A percentile compares a stretch with the other conserved stretches of the same genome.
Evolutionary conservation across 2,888 invertebrate genomes (phyloP).

Genomic region (Amblyjoppa proteus): DNA sequence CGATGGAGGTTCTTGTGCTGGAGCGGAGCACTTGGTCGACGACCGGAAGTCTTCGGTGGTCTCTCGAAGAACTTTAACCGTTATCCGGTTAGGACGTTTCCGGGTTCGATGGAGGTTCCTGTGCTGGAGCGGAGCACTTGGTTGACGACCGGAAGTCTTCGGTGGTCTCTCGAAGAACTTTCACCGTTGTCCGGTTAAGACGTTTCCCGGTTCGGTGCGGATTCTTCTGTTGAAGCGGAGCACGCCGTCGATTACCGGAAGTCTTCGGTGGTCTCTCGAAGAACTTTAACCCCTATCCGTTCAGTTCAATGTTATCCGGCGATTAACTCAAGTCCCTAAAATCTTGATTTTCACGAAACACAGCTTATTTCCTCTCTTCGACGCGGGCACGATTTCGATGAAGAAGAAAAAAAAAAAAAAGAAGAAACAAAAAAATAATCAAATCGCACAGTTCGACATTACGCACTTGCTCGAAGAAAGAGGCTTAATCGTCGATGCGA

Average conservation of each 20-base stretch:
- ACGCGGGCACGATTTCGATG: too few species aligned
- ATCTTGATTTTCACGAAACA: too few species aligned
- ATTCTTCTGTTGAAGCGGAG: too few species aligned
- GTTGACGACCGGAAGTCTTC: not conserved
- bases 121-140: not conserved
- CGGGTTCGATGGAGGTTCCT: not conserved
- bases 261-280: too few species aligned
- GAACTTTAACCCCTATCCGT: not conserved
- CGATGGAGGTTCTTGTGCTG: constrained; percentile 15
- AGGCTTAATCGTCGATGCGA: constrained; percentile 33
- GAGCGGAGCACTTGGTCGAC: constrained; percentile 2
- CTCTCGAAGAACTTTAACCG: not conserved
- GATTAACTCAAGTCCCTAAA: too few species aligned
- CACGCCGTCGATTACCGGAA: too few species aligned
- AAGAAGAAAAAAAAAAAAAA: not conserved
- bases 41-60: not conserved
- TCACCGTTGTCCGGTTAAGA: not conserved
- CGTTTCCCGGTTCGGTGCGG: too few species aligned
- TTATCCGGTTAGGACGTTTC: not conserved
- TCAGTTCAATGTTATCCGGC: too few species aligned
- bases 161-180: too few species aligned
- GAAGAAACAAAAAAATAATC: not conserved
- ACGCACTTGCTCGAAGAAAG: constrained; percentile 1
- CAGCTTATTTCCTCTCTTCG: not conserved
- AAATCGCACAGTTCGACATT: not conserved